phyloP scores from a whole-genome alignment of 2,797 vertebrate genomes.

The Phoeniculus purpureus region DNA sequence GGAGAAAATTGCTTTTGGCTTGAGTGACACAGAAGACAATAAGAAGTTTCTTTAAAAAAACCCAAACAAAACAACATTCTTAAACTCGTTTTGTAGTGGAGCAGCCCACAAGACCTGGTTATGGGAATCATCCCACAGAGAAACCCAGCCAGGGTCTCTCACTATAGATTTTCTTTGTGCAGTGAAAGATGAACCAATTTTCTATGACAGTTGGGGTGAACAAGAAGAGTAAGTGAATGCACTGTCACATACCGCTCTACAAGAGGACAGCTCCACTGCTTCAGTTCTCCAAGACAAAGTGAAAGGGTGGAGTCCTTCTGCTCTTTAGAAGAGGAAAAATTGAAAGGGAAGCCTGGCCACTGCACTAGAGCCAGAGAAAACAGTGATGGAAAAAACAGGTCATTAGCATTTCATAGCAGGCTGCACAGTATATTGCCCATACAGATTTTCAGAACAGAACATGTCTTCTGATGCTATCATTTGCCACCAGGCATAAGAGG shows the following conservation, averaged over 20 bases:
- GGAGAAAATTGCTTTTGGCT: slow-evolving; percentile 47
- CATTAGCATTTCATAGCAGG: not conserved
- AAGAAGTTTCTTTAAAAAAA: slow-evolving; percentile 9
- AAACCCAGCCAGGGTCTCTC: not conserved
- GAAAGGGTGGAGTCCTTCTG: not conserved
- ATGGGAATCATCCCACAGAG: slow-evolving; percentile 3
- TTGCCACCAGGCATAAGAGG: too few relatives aligned
- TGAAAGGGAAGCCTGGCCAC: not conserved
- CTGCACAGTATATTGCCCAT: not conserved
- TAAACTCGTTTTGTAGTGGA: slow-evolving; percentile 14
- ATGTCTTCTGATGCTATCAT: too few relatives aligned
- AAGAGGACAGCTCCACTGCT: not conserved
- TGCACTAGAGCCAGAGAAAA: not conserved
- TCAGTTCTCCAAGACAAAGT: not conserved
- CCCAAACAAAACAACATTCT: not conserved
- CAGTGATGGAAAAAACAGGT: not conserved
- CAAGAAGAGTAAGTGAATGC: not conserved
- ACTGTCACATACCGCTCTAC: not conserved
- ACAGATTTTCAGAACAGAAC: not conserved
- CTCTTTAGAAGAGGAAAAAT: not conserved
- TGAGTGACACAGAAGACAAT: slow-evolving; percentile 28
- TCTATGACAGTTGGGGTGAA: not conserved
- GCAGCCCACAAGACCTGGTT: not conserved
- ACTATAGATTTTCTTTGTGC: not conserved
- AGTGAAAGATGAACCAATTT: not conserved